Percentiles rank a stretch among this genome's conserved stretches.
Evolutionary conservation across 2,797 vertebrate species (phyloP).

Genomic region (Enteromius viviparus): DNA sequence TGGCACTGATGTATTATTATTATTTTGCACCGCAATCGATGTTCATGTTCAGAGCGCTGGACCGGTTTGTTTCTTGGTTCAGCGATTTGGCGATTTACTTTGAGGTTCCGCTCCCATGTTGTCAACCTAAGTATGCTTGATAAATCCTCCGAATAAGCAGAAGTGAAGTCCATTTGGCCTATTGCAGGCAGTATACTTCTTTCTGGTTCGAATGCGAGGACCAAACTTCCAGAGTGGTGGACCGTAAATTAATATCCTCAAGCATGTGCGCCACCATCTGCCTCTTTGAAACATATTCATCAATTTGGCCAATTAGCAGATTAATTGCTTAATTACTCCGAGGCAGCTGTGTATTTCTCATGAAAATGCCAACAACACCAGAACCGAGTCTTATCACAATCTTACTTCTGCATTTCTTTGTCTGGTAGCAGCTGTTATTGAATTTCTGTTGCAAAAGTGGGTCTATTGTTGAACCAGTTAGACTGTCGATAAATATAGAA

Average conservation of each 20-base stretch:
- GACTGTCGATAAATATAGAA: slow-evolving; percentile 22
- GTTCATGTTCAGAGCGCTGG: slow-evolving; percentile 24
- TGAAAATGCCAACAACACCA: slow-evolving; percentile 18
- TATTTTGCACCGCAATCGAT: slow-evolving; percentile 35
- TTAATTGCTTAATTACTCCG: slow-evolving; percentile 55
- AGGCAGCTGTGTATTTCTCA: slow-evolving; percentile 55
- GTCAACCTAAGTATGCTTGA: slow-evolving; percentile 32
- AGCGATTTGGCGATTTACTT: slow-evolving; percentile 21
- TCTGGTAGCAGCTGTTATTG: background rate
- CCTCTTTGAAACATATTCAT: slow-evolving; percentile 51
- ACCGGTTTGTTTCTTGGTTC: slow-evolving; percentile 23
- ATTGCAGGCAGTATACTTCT: background rate
- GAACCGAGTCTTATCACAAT: slow-evolving; percentile 4
- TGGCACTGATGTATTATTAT: slow-evolving; percentile 21
- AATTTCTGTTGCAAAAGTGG: slow-evolving; percentile 12
- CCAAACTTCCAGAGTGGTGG: background rate
- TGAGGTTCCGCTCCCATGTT: slow-evolving; percentile 16
- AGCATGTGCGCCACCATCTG: slow-evolving; percentile 56
- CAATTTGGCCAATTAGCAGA: slow-evolving; percentile 59
- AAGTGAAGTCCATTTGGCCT: slow-evolving; percentile 21
- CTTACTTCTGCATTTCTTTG: slow-evolving; percentile 7
- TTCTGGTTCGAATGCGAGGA: slow-evolving; percentile 16
- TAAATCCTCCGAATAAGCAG: slow-evolving; percentile 17
- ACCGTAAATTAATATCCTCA: slow-evolving; percentile 32
- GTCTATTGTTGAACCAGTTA: slow-evolving; percentile 26